These are phyloP conservation scores for Diaphora mendica DNA, from an alignment of 2,888 invertebrate species.

Conservation along the genomic window DNA sequence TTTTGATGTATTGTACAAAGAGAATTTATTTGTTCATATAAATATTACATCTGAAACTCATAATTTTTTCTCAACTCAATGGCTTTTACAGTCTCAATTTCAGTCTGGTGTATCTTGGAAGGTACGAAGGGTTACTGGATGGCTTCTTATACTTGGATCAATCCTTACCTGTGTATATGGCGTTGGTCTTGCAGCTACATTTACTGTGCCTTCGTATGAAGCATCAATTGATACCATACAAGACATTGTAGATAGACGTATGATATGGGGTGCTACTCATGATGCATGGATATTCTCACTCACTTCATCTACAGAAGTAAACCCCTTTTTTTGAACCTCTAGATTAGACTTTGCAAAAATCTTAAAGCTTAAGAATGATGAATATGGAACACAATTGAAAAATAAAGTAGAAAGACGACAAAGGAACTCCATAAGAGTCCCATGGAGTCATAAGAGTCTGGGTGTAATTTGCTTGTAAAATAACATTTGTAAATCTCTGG, in stretches of 20 bases:
- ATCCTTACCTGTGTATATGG: conserved; percentile 88
- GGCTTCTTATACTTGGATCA: conserved; percentile 85
- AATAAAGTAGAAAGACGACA: not conserved
- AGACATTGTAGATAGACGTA: conserved; percentile 85
- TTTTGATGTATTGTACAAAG: no score
- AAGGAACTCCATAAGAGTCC: no score
- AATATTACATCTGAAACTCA: not conserved
- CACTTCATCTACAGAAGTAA: conserved; percentile 85
- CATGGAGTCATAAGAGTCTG: not conserved
- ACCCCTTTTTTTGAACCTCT: not conserved
- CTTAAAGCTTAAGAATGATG: not conserved
- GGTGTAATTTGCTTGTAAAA: not conserved
- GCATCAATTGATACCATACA: conserved; percentile 87
- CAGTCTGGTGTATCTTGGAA: conserved; percentile 64
- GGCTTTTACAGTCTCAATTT: conserved; percentile 59
- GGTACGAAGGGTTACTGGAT: conserved; percentile 76
- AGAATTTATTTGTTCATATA: not conserved
- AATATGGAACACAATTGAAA: not conserved
- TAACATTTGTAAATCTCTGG: not conserved
- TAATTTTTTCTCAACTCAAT: not conserved
- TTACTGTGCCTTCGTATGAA: conserved; percentile 89
- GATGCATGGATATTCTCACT: conserved; percentile 89
- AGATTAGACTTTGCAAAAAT: not conserved
- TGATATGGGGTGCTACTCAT: conserved; percentile 89
- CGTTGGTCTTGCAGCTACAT: conserved; percentile 88